These are phyloP conservation scores for Lerista edwardsae DNA, from an alignment of 2,797 vertebrate genomes.

Conservation along the genomic window DNA sequence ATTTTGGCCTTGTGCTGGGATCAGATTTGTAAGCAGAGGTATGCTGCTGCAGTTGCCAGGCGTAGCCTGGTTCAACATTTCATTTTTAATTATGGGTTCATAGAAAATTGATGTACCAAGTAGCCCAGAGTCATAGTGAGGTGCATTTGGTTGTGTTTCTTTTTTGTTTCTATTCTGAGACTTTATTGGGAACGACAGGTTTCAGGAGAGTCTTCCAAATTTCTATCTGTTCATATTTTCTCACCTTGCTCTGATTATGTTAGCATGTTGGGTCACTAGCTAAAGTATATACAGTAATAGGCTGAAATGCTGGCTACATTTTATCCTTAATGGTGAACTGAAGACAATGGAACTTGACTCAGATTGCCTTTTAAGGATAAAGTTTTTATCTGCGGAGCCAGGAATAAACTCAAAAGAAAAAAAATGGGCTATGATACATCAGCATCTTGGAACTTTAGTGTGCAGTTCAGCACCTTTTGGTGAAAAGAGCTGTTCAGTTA, in stretches of 20 bases:
- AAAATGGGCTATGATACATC: background rate
- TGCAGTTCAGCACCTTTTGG: background rate
- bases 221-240: background rate
- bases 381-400: slow-evolving; percentile 5
- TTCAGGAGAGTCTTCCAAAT: background rate
- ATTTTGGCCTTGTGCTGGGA: no score
- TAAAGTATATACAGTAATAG: background rate
- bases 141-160: no score
- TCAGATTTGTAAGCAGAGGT: background rate
- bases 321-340: background rate
- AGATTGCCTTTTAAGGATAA: slow-evolving; percentile 31
- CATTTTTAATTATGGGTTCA: background rate
- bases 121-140: background rate
- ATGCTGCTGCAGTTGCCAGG: no score
- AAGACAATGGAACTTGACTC: background rate
- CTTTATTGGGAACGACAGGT: background rate
- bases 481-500: background rate
- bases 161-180: background rate
- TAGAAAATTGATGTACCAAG: background rate
- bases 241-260: background rate
- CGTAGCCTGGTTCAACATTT: background rate
- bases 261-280: background rate
- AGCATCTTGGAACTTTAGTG: background rate
- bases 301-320: slow-evolving; percentile 9
- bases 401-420: background rate